phyloP scores from a whole-genome alignment of 2,113 vertebrate species.

The Phylloscopus trochilus region DNA sequence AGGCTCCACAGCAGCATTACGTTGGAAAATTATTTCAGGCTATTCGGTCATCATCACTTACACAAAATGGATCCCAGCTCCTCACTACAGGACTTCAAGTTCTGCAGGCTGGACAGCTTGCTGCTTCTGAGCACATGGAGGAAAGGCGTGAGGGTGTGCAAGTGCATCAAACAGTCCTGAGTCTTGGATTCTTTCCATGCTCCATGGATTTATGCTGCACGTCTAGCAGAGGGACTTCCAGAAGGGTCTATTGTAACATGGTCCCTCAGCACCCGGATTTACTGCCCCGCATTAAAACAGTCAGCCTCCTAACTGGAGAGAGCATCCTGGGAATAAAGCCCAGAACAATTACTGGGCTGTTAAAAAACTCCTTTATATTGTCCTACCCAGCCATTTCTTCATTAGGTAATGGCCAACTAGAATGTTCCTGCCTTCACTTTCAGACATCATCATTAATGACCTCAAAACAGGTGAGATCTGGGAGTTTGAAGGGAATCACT shows the following conservation, averaged over 20 bases:
- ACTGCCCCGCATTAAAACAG: background rate
- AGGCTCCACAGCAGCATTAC: background rate
- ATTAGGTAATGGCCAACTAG: slow-evolving; percentile 45
- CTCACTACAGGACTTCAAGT: background rate
- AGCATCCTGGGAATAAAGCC: slow-evolving; percentile 22
- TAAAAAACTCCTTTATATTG: slow-evolving; percentile 19
- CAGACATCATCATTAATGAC: slow-evolving; percentile 37
- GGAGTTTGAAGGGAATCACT: slow-evolving; percentile 53
- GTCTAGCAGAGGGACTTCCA: background rate
- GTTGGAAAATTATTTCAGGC: background rate
- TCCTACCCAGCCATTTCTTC: background rate
- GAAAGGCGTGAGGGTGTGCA: background rate
- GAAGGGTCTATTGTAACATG: background rate
- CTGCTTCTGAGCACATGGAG: background rate
- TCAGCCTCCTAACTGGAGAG: background rate
- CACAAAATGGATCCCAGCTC: background rate
- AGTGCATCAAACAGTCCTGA: background rate
- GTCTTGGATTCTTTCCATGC: background rate
- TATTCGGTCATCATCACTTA: background rate
- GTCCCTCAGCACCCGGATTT: background rate
- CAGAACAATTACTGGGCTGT: background rate
- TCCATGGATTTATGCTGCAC: background rate
- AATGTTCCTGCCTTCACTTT: background rate
- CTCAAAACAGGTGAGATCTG: slow-evolving; percentile 49
- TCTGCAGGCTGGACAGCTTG: background rate